Percentiles rank a stretch among this genome's conserved stretches.
These are phyloP conservation scores for Acridotheres tristis DNA, from an alignment of 2,797 vertebrate species.

Conservation along the genomic window DNA sequence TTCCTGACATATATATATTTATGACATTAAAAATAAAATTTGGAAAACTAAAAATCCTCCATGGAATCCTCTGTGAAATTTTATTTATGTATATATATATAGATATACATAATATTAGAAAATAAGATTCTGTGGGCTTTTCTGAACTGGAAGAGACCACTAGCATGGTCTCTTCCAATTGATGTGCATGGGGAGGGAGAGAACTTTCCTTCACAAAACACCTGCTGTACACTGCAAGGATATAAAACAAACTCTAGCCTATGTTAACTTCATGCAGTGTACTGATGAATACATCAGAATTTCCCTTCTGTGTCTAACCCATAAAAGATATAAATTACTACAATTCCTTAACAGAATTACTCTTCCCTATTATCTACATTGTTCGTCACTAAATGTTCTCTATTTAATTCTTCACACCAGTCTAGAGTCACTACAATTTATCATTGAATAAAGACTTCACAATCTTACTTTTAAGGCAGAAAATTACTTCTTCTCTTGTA, in stretches of 20 bases:
- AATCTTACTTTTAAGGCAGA: neutral
- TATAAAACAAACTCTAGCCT: neutral
- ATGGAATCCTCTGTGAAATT: neutral
- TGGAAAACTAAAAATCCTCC: neutral
- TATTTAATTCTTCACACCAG: neutral
- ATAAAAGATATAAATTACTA: neutral
- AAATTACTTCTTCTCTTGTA: neutral
- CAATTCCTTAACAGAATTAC: neutral
- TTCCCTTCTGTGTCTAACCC: neutral
- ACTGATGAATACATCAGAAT: neutral
- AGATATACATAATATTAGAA: neutral
- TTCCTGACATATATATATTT: neutral
- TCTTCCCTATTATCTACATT: neutral
- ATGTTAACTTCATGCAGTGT: neutral
- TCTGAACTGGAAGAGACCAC: neutral
- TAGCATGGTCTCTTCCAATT: neutral
- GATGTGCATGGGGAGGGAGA: rapidly evolving
- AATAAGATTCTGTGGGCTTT: neutral
- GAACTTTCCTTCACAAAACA: neutral
- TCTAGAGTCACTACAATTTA: neutral
- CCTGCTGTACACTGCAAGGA: neutral
- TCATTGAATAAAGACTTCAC: neutral
- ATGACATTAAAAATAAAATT: neutral
- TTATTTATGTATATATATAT: too few species aligned
- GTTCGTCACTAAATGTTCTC: neutral